Evolutionary conservation across 2,888 invertebrate genomes (phyloP), one percentile per base, ranked within the genome.

Genomic region (Nymphalis urticae): DNA sequence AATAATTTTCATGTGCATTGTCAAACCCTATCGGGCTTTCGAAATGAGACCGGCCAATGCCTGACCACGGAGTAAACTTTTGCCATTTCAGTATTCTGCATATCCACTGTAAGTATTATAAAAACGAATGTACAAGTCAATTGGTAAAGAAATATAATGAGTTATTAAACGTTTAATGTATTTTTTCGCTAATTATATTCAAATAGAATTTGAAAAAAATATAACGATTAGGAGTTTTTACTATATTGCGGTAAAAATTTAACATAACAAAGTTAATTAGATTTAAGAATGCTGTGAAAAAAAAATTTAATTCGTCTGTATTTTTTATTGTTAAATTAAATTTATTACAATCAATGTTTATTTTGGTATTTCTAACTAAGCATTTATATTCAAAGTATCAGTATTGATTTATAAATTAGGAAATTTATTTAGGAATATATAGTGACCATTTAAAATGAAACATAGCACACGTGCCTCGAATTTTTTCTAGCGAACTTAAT

Each of bases 1-100:
- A 83, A 85, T 85, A 89, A 91, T 92, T 90, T 91, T 89, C 91
- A 91, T 91, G 85, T 86, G 87, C 87, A 90, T 91, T 90, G 90
- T 90, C 90, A 87, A 87, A 88, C 87, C 86, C 87, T 88, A 90
- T 91, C 85, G 86, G 86, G 86, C 85, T 79, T 85, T 85, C 75
- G 83, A 77, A 87, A 87, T 84, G 83, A 82, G 83, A 81, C 84
- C 82, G 84, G 82, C 82, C 86, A 85, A 81, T 85, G 83, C 82
- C 84, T 85, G 82, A 83, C 82, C 82, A 77, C 80, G 84, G 79
- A 77, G 82, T 82, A 84, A 88, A 89, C 85, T 89, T 88, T 87
- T 82, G 84, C 85, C 83, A 85, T 87, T 72, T 68, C 67, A 66
- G 68, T 69, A 81, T 83, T 85, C 81, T 83, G 83, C 80, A 82